Conservation (phyloP, 2,113 vertebrate species). For the Sinocyclocheilus anophthalmus region DNA sequence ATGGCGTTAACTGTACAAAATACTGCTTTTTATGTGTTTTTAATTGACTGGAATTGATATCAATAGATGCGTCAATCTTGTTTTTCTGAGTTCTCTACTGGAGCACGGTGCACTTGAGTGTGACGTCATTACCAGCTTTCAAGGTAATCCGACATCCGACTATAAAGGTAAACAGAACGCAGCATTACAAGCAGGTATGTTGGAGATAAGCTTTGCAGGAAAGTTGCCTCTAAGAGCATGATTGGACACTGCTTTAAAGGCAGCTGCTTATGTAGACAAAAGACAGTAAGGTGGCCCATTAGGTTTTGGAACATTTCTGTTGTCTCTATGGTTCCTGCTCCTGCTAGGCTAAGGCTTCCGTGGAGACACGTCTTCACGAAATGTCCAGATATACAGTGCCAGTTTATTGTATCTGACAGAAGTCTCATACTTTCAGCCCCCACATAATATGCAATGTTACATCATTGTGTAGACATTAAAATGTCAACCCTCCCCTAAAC, state of each 20-base stretch:
- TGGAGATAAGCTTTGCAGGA: background rate
- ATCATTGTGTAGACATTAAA: constrained; percentile 34
- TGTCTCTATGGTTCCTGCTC: background rate
- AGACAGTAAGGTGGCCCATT: background rate
- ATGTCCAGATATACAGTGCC: background rate
- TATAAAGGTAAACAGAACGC: no score
- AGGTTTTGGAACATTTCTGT: background rate
- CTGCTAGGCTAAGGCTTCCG: background rate
- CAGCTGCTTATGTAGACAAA: background rate
- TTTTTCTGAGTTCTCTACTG: no score
- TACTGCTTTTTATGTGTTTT: no score
- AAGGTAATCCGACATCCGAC: no score
- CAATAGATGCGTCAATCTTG: no score
- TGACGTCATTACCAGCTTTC: no score
- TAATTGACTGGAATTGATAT: no score
- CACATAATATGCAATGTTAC: constrained; percentile 2
- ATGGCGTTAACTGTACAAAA: no score
- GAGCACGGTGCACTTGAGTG: no score
- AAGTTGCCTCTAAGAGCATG: background rate
- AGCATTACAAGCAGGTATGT: background rate
- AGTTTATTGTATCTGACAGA: background rate
- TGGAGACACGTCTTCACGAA: background rate
- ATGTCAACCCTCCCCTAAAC: constrained; percentile 24
- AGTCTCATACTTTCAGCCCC: background rate
- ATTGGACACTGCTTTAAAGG: background rate